Evolutionary conservation across 2,797 vertebrate genomes (phyloP).

Genomic region (Erithacus rubecula): DNA sequence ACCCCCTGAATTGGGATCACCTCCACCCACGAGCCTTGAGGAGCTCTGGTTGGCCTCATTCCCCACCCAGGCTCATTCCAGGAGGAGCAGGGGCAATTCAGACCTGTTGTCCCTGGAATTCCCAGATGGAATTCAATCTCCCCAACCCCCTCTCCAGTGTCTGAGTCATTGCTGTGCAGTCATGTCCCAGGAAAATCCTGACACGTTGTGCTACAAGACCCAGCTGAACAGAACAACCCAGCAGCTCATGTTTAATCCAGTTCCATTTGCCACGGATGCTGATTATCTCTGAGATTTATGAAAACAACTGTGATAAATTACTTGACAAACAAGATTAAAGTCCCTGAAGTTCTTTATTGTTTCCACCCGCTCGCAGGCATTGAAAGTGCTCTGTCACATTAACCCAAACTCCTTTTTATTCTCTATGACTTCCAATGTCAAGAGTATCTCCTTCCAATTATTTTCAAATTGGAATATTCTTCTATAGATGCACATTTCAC

Average conservation of each 20-base stretch:
- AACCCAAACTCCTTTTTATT: conserved; percentile 2
- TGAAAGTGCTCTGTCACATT: conserved; percentile 6
- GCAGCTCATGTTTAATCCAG: conserved; percentile 1
- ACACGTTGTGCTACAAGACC: background rate
- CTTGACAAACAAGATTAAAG: conserved; percentile 68
- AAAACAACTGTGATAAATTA: conserved; percentile 63
- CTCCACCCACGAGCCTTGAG: background rate
- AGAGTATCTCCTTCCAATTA: conserved; percentile 24
- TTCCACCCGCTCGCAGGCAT: background rate
- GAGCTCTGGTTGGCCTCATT: fast-evolving
- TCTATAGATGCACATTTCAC: background rate
- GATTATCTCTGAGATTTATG: conserved; percentile 51
- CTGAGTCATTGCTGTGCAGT: fast-evolving
- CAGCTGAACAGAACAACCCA: background rate
- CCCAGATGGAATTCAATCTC: fast-evolving
- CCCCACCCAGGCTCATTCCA: no score
- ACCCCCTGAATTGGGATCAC: background rate
- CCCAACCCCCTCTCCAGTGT: fast-evolving
- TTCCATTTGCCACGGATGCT: conserved; percentile 9
- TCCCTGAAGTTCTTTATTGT: conserved; percentile 15
- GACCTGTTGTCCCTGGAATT: fast-evolving
- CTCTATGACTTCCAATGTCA: background rate
- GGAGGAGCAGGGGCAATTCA: fast-evolving
- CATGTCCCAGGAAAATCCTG: background rate
- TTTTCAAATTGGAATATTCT: conserved; percentile 23